These are phyloP conservation scores for Hemicordylus capensis DNA, from an alignment of 2,113 vertebrate species.

Conservation along the genomic window DNA sequence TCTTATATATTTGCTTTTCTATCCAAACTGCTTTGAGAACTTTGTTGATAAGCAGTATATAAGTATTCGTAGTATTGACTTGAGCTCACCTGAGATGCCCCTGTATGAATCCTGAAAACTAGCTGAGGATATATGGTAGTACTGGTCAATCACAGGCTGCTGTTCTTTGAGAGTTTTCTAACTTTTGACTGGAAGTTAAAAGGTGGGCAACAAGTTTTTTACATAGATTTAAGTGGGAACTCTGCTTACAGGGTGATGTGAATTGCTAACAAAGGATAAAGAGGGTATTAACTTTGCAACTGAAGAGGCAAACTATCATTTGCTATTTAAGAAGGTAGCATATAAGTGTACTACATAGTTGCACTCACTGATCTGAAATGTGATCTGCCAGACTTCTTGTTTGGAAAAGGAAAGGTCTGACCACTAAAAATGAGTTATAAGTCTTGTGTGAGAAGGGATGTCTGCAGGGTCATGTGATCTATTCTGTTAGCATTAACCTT, in stretches of 20 bases:
- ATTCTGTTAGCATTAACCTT: background rate
- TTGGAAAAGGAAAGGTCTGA: slow-evolving; percentile 23
- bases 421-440: slow-evolving; percentile 19
- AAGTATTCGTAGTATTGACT: background rate
- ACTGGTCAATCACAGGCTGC: no score
- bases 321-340: background rate
- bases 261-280: background rate
- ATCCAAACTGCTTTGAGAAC: no score
- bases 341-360: background rate
- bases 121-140: background rate
- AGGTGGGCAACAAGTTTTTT: background rate
- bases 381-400: background rate
- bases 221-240: no score
- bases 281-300: background rate
- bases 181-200: background rate
- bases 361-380: background rate
- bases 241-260: background rate
- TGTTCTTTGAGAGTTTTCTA: no score
- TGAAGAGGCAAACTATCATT: background rate
- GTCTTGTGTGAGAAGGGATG: background rate
- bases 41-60: no score
- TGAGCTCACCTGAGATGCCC: background rate
- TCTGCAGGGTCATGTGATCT: background rate
- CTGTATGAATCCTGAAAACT: background rate
- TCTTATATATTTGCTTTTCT: no score